These are phyloP conservation scores for Atethmia centrago DNA, from an alignment of 2,888 invertebrate genomes.

Conservation along the genomic window DNA sequence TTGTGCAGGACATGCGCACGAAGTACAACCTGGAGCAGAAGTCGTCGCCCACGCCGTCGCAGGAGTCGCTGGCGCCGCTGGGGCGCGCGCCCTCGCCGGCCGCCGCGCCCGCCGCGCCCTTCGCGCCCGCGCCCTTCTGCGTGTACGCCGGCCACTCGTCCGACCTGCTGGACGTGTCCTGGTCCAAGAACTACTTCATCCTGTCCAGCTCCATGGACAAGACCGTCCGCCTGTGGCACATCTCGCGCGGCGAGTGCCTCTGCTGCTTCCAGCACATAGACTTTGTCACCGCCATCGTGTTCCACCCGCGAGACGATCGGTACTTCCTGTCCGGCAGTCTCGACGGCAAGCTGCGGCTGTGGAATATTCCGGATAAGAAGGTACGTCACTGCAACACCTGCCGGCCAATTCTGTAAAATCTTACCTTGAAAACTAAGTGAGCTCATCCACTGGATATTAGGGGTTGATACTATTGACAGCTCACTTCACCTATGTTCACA, in stretches of 20 bases:
- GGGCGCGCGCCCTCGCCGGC: constrained; percentile 81
- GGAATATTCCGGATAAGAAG: constrained; percentile 99
- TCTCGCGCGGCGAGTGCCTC: constrained; percentile 98
- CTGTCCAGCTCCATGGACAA: constrained; percentile 99
- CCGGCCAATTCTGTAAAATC: too few species aligned
- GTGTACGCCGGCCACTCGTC: constrained; percentile 98
- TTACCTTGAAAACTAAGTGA: too few species aligned
- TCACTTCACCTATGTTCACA: too few species aligned
- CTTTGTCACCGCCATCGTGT: constrained; percentile 99
- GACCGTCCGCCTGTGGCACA: constrained; percentile 98
- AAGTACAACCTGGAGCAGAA: constrained; percentile 97
- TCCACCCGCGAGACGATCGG: constrained; percentile 97
- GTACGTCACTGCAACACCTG: constrained; percentile 16
- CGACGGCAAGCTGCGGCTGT: constrained; percentile 99
- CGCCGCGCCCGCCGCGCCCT: constrained; percentile 92
- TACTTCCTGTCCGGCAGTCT: constrained; percentile 99
- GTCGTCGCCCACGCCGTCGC: constrained; percentile 97
- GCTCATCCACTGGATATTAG: too few species aligned
- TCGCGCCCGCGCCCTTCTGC: constrained; percentile 97
- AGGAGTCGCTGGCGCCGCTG: constrained; percentile 95
- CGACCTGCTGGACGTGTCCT: constrained; percentile 98
- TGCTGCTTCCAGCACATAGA: constrained; percentile 99
- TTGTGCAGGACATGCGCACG: constrained; percentile 98
- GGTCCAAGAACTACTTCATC: constrained; percentile 99
- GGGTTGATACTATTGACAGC: too few species aligned